A percentile compares a stretch with the other conserved stretches of the same genome.
Evolutionary conservation across 2,888 invertebrate genomes (phyloP).

Genomic region (Schizaphis graminum): DNA sequence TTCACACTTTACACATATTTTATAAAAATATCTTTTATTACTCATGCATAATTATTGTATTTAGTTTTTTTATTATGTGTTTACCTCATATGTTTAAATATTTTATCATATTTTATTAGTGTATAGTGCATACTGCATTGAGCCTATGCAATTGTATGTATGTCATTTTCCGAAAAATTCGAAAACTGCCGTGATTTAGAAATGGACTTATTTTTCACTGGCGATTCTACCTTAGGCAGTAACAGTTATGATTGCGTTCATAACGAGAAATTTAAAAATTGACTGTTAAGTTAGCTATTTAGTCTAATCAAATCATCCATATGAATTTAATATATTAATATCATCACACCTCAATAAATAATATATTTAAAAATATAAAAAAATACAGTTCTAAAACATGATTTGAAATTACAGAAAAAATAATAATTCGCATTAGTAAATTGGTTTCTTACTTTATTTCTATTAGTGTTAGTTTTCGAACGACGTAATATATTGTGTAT

Average conservation of each 20-base stretch:
- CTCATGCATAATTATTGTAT: not conserved
- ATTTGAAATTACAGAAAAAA: not conserved
- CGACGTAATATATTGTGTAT: not conserved
- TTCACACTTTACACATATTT: not conserved
- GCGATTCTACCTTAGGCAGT: not conserved
- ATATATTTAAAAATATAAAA: not conserved
- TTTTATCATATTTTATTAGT: too few relatives aligned
- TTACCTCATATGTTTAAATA: too few relatives aligned
- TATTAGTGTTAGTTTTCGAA: not conserved
- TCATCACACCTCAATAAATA: not conserved
- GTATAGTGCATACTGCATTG: not conserved
- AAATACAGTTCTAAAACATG: not conserved
- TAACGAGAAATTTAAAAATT: not conserved
- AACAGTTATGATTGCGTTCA: not conserved
- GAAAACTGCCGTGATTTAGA: not conserved
- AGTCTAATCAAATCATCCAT: too few relatives aligned
- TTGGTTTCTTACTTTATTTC: not conserved
- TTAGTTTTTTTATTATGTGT: not conserved
- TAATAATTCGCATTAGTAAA: not conserved
- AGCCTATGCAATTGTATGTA: not conserved
- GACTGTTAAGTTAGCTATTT: not conserved
- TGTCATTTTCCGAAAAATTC: not conserved
- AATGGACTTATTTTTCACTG: not conserved
- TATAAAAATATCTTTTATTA: not conserved
- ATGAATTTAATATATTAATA: too few relatives aligned